Percentiles rank a stretch among this genome's conserved stretches.
Conservation (phyloP, 2,888 invertebrate genomes). For the Chorisops tibialis region DNA sequence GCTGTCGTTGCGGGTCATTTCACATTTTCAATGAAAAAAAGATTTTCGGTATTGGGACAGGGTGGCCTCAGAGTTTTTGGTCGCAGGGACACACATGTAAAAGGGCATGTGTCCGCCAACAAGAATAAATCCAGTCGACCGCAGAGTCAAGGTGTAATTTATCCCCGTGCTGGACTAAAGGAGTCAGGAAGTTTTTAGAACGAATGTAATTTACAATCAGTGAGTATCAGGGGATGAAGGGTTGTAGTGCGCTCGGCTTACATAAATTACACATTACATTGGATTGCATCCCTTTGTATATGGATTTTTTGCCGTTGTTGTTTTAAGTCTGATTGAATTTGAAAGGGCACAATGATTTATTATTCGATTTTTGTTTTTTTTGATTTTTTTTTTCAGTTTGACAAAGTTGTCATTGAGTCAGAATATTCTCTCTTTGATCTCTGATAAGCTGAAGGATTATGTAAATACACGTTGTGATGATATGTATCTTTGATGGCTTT, state of each 20-base stretch:
- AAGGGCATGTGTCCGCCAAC: slow-evolving; percentile 17
- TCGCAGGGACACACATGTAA: not conserved
- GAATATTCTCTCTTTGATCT: no score
- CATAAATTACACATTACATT: slow-evolving; percentile 15
- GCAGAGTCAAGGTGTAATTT: slow-evolving; percentile 24
- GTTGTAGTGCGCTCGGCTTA: not conserved
- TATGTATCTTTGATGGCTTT: no score
- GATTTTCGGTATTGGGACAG: slow-evolving; percentile 4
- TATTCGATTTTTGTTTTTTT: no score
- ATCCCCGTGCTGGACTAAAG: slow-evolving; percentile 15
- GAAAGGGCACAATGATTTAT: slow-evolving; percentile 5
- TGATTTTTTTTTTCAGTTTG: no score
- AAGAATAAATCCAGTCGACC: slow-evolving; percentile 22
- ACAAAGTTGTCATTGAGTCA: no score
- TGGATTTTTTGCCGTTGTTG: not conserved
- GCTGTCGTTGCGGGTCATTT: slow-evolving; percentile 17
- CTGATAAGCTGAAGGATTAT: no score
- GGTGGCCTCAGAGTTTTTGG: no score
- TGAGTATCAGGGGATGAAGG: slow-evolving; percentile 4
- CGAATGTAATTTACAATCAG: slow-evolving; percentile 20
- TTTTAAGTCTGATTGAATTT: slow-evolving; percentile 7
- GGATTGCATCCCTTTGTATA: slow-evolving; percentile 8
- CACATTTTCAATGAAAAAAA: slow-evolving; percentile 21
- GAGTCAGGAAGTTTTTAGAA: not conserved
- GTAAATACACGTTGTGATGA: no score